Evolutionary conservation across 1,140 invertebrate genomes (phyloP).

Genomic region (Conus ventricosus): DNA sequence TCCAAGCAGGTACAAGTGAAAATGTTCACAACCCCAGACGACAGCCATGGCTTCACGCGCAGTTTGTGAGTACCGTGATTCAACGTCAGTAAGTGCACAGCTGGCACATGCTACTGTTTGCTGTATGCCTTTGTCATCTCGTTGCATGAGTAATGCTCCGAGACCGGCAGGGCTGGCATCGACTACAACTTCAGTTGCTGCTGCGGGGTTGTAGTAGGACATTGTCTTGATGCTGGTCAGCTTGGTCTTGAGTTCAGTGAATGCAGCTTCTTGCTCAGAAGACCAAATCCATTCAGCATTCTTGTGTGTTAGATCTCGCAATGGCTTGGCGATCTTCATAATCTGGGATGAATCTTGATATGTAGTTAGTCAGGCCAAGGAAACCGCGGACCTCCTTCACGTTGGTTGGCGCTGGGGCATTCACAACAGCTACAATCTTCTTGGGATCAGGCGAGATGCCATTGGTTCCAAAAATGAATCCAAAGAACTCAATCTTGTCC

Average conservation of each 20-base stretch:
- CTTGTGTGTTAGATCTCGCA: neutral
- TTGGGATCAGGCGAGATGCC: neutral
- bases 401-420: neutral
- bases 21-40: neutral
- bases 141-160: conserved; percentile 2
- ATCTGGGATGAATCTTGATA: neutral
- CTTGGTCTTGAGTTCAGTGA: neutral
- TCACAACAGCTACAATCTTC: neutral
- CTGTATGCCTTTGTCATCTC: neutral
- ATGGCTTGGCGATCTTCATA: neutral
- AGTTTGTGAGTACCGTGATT: conserved; percentile 2
- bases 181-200: neutral
- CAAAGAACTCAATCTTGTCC: no score
- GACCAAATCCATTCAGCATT: neutral
- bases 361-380: no score
- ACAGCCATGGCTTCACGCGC: neutral
- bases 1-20: neutral
- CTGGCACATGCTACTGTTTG: neutral
- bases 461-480: neutral
- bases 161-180: neutral
- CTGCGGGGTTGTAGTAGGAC: neutral
- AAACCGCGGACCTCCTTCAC: no score
- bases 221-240: neutral
- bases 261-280: neutral
- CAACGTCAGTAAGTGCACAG: neutral